These are phyloP conservation scores for Noctua janthe DNA, from an alignment of 2,888 invertebrate species.

Conservation along the genomic window DNA sequence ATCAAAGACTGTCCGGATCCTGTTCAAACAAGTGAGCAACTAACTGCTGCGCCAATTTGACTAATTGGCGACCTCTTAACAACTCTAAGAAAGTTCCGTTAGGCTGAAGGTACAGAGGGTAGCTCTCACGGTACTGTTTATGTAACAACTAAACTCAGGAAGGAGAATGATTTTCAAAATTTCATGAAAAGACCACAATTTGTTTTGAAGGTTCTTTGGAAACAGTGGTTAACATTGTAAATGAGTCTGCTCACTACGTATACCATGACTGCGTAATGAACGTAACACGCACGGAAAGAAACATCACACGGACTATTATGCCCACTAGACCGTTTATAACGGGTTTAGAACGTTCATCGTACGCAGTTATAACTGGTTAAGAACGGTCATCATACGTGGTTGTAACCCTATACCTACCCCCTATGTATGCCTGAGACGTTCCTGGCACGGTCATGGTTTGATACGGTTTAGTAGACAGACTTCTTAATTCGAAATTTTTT, in stretches of 20 bases:
- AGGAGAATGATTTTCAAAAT: background rate
- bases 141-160: background rate
- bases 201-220: background rate
- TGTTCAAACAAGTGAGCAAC: conserved; percentile 70
- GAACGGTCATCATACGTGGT: background rate
- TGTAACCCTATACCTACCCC: background rate
- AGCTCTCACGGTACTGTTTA: background rate
- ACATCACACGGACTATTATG: background rate
- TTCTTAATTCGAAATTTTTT: background rate
- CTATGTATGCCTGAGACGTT: background rate
- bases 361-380: background rate
- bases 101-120: conserved; percentile 52
- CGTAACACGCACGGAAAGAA: background rate
- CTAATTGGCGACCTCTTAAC: conserved; percentile 78
- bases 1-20: conserved; percentile 68
- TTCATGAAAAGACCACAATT: background rate
- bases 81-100: conserved; percentile 73
- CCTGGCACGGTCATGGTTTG: background rate
- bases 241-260: background rate
- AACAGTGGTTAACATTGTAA: background rate
- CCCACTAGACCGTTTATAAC: background rate
- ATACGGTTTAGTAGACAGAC: background rate
- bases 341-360: background rate
- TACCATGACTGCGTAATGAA: background rate
- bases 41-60: conserved; percentile 76